Conservation (phyloP, 2,888 invertebrate species). For the Synergus laeviventris region DNA sequence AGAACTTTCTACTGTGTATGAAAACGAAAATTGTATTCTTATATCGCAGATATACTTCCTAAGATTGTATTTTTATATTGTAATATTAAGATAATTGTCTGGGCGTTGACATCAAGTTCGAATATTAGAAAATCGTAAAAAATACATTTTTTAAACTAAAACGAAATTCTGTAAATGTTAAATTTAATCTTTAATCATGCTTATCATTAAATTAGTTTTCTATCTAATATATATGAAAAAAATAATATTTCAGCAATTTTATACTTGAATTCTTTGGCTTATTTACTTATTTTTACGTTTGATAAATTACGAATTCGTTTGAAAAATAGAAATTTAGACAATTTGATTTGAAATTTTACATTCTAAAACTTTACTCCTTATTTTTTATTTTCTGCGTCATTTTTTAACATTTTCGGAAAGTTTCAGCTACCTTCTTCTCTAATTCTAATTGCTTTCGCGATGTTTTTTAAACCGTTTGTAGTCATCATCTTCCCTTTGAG, state of each 20-base stretch:
- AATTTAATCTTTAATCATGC: background rate
- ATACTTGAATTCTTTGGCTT: background rate
- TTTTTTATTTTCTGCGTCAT: background rate
- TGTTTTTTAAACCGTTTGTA: constrained; percentile 46
- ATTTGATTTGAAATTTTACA: background rate
- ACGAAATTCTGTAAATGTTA: background rate
- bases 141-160: constrained; percentile 3
- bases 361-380: background rate
- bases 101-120: background rate
- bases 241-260: background rate
- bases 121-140: background rate
- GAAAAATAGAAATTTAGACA: background rate
- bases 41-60: background rate
- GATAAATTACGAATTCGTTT: background rate
- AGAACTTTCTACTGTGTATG: background rate
- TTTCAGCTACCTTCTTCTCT: background rate
- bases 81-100: background rate
- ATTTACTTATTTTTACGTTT: background rate
- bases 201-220: background rate
- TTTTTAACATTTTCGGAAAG: background rate
- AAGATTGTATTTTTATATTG: background rate
- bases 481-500: constrained; percentile 47
- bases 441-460: constrained; percentile 44
- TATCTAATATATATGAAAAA: background rate
- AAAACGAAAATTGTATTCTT: constrained; percentile 2